Base-by-base conservation (phyloP, 2,797 vertebrate genomes). In the Percopsis omiscomaycus region DNA sequence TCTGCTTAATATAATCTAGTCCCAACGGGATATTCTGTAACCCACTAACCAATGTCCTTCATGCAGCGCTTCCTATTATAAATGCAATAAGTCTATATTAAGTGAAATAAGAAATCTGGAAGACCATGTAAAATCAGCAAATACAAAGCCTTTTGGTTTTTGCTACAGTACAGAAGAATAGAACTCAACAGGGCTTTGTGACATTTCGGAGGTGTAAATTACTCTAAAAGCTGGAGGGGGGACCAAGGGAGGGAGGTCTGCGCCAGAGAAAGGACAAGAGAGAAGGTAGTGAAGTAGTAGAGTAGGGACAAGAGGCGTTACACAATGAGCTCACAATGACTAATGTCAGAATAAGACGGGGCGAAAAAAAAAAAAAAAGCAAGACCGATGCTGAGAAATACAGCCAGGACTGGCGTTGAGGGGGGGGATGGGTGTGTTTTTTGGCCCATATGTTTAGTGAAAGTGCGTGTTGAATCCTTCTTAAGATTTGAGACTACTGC, bases 11-110 rank as follows among this genome's bases (percentile, higher is more conserved):
- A 42, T 55, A 64, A 37, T 58, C 54, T 48, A 65, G 37, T 28
- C 48, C 74, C 64, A 70, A 55, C 30, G 65, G 68, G 37, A 47
- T 78, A 75, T 82, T 59, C 54, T 75, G 30, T 84, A 76, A 85
- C 83, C 60, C 61, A 90, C 87, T 92, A 93, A 90, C 81, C 61
- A 48, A 50, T 48, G 61, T 79, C 51, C 73, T 67, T 62, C 55
- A 55, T 66, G 61, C 71, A 48, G 1, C 45, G 55, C 50, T 72
- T 64, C 56, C 63, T 59, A 58, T 73, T 47, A 37, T 9, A 56
- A 49, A 54, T 30, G 27, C 49, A 9, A 0, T 66, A 30, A 28
- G 8, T 28, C 2, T 63, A 29, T 29, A 37, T 1, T 57, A 45
- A 6, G 49, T 60, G 27, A 64, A 44, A 59, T 73, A 29, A 71